Base-by-base conservation (phyloP, 2,113 vertebrate genomes). In the Rousettus leschenaultii region DNA sequence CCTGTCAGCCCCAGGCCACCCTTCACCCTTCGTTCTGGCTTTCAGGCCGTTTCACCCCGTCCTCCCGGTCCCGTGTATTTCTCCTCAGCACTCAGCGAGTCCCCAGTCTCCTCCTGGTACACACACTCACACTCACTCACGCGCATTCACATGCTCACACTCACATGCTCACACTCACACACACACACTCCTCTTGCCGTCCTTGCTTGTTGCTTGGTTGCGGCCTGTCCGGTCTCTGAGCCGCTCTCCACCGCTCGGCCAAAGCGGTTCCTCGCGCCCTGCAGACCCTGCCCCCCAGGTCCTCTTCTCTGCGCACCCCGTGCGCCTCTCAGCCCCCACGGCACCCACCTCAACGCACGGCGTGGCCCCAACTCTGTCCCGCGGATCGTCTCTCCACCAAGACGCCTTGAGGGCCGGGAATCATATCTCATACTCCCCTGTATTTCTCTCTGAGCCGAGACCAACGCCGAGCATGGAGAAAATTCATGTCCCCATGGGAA, bases 361-460 rank as follows among this genome's bases (percentile, higher is more conserved):
- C 9, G 21, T 30, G 18, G 38, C 63, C 59, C 51, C 6, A 9
- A 12, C 2, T 11, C 2, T 6, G 15, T 13, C 51, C 13, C 11
- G 38, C 30, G 21, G 1, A 0, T 15, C 21, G 0, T 24, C 38
- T 43, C 43, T 68, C 38, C 11, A 5, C 7, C 14, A 38, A 21
- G 13, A n/a, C 7, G 55, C 40, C 21, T 40, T 24, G 26, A 77
- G 26, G 55, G 12, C 2, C 19, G 33, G 53, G 40, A 94, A 66
- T 21, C n/a, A 26, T 28, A 10, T 22, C 3, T 40, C 9, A 5
- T 26, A 0, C 18, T 30, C 24, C 30, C 51, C 35, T 30, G 0
- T 14, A 6, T 26, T 24, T 24, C 55, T 80, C 57, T 59, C 84
- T 4, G 18, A 30, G 45, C 45, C 79, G n/a, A 24, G 18, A 18